These are phyloP conservation scores for Macropus fuliginosus DNA, from an alignment of 2,797 vertebrate species.

Conservation along the genomic window DNA sequence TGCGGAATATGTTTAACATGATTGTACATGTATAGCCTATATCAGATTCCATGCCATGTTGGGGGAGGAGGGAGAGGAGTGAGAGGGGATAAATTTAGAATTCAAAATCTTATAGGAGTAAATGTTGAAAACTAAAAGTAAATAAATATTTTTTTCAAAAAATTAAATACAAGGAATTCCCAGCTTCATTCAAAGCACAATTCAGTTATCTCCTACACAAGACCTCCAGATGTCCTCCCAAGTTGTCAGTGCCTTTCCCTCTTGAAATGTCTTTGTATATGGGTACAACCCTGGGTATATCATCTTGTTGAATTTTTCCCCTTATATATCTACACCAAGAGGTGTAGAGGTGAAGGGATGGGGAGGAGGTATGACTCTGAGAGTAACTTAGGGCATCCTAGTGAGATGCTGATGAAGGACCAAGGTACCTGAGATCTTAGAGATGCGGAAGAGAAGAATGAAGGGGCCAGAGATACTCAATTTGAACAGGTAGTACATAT, in stretches of 20 bases:
- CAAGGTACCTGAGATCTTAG: not conserved
- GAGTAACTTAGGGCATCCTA: not conserved
- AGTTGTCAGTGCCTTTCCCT: not conserved
- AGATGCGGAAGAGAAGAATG: not conserved
- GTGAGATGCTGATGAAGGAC: not conserved
- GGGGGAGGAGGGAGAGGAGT: too few relatives aligned
- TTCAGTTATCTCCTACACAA: not conserved
- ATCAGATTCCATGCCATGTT: too few relatives aligned
- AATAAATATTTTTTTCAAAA: too few relatives aligned
- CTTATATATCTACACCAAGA: not conserved
- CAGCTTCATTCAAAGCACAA: not conserved
- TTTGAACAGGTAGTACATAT: not conserved
- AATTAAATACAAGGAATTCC: not conserved
- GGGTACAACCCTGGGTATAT: not conserved
- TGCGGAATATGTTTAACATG: too few relatives aligned
- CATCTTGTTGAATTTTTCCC: not conserved
- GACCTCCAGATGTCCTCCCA: not conserved
- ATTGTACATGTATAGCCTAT: too few relatives aligned
- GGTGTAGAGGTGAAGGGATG: not conserved
- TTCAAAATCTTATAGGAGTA: too few relatives aligned
- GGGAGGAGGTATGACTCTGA: not conserved
- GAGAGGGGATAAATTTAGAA: too few relatives aligned
- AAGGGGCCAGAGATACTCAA: not conserved
- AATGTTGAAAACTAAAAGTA: too few relatives aligned
- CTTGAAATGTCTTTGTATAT: not conserved